Evolutionary conservation across 1,140 invertebrate genomes (phyloP), one percentile per base, ranked within the genome.

Genomic region (Bombus confusus): DNA sequence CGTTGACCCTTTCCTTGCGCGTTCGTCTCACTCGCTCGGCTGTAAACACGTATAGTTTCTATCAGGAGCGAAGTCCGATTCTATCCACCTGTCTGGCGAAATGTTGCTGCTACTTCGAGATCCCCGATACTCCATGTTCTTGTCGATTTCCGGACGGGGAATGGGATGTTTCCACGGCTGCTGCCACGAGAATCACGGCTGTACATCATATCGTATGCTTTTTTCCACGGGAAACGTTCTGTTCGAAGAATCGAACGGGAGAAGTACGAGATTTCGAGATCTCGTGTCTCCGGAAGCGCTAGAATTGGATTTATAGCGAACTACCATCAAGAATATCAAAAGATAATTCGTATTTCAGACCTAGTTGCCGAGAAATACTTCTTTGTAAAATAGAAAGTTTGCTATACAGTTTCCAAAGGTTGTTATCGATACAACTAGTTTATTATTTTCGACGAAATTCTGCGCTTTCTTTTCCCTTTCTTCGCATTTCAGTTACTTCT

Each of bases 41-140:
- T 25, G 77, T 80, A 86, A 86, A 86, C 59, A 62, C 59, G 73
- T 78, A 64, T 47, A 85, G 62, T 80, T 77, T 37, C 39, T 10
- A 22, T 22, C 41, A 22, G 28, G 9, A 71, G 22, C 13, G 13
- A 39, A 62, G 52, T 80, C 62, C 68, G 47, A 66, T 71, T 81
- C 62, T 66, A 73, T 76, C 75, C 57, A 47, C 71, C 71, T 80
- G 82, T 79, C 82, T 78, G 81, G 64, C 43, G 43, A 77, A 69
- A 77, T 28, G 43, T 69, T 77, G 52, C 75, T 28, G 12, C 47
- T 39, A 37, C 47, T 31, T 37, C 62, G 31, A 66, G 13, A 52
- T 72, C 62, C 37, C 43, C 28, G 81, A 59, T 84, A 71, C 6
- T 69, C 75, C n/a, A 28, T 62, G 66, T 59, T 78, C 75, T 71